Base-by-base conservation (phyloP, 2,113 vertebrate species). In the Phaetusa simplex region DNA sequence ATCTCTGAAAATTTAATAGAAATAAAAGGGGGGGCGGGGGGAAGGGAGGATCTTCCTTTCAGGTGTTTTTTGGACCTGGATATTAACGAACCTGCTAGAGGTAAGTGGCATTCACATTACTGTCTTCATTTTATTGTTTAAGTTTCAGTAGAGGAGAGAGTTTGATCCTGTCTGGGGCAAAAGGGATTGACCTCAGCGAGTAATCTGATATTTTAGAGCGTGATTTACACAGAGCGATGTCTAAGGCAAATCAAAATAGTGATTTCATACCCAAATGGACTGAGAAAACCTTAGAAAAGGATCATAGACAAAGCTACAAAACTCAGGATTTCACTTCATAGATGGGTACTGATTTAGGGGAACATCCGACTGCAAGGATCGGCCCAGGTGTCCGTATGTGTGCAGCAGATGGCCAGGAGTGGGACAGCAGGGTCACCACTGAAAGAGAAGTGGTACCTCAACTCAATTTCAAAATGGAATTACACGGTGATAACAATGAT, bases 151-250 rank as follows among this genome's bases (percentile, higher is more conserved):
- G 36, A 83, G 30, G 15, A 29, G 38, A 88, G 50, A 86, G 50
- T 64, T 50, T 86, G 65, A 86, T 55, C 16, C 40, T 38, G 14
- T 93, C 81, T 91, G 65, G 32, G 29, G 66, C 73, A 96, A 20
- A 73, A 84, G 52, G 7, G 22, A 23, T 4, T 71, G 32, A 91
- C 58, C 38, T 77, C 49, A 13, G 38, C 81, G 72, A 91, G 64
- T 73, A 73, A 95, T 77, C 69, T 73, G 53, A 11, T 87, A 65
- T 73, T 89, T 96, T 50, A 61, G 64, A 72, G 64, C 53, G 43
- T 4, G 2, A 81, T 77, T 89, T 93, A 93, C 65, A 78, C n/a
- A 77, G 47, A 50, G 22, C 3, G 3, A 17, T 18, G 77, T 61
- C 67, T 55, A 43, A 86, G 59, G 49, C 22, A 89, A 65, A 81